These are phyloP conservation scores for Cancer borealis DNA, from an alignment of 2,888 invertebrate genomes.

Conservation along the genomic window DNA sequence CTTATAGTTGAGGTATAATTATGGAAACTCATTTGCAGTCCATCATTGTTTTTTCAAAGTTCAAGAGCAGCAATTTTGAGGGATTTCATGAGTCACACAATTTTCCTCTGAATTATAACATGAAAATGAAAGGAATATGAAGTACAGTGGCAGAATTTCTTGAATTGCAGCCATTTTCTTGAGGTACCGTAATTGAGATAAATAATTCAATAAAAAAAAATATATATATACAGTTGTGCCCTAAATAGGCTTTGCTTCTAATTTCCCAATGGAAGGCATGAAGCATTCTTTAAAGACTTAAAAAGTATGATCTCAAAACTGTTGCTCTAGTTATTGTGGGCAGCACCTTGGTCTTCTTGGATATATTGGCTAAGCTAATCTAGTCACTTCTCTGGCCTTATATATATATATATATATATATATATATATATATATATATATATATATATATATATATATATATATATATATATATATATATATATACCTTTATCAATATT, in stretches of 20 bases:
- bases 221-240: background rate
- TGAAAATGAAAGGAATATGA: background rate
- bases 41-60: constrained; percentile 60
- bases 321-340: constrained; percentile 56
- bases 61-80: constrained; percentile 64
- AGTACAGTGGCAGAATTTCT: background rate
- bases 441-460: too few relatives aligned
- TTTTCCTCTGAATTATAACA: background rate
- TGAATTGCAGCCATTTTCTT: constrained; percentile 33
- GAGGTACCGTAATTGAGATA: background rate
- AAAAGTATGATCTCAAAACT: constrained; percentile 54
- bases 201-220: background rate
- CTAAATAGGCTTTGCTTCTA: background rate
- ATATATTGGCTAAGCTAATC: constrained; percentile 54
- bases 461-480: background rate
- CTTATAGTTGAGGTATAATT: constrained; percentile 77
- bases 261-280: background rate
- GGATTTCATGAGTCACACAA: background rate
- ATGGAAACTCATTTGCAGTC: constrained; percentile 72
- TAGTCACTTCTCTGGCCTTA: background rate
- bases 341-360: constrained; percentile 61
- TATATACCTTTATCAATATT: background rate
- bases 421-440: too few relatives aligned
- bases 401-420: background rate
- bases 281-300: background rate